Base-by-base conservation (phyloP, 2,888 invertebrate species). In the Penaeus monodon region DNA sequence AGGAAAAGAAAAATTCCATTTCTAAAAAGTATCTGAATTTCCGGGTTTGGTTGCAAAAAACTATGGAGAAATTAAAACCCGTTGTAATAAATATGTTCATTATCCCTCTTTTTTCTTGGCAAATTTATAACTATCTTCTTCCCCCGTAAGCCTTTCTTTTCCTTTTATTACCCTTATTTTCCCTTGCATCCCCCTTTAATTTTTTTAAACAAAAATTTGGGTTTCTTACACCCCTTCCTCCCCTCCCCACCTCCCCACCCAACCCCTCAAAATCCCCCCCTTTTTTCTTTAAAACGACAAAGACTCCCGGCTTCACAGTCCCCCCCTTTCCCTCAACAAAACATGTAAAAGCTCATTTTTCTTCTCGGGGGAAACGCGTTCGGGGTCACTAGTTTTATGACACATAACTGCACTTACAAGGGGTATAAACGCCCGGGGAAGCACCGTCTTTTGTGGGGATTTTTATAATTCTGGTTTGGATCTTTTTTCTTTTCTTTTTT, bases 321-420 rank as follows among this genome's bases (percentile, higher is more conserved):
- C 74, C 81, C 82, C 74, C 57, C 63, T 57, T 77, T 74, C 84
- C 84, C 78, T 84, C 68, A 68, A 27, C 78, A 78, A 78, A 84
- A 84, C 84, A 77, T 84, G 78, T 84, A 82, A 74, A 84, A 84
- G 84, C 84, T 78, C 78, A 63, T 83, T 83, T 74, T 76, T 44
- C 44, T 64, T 63, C 63, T 79, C 63, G 44, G 49, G 81, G 68
- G 66, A n/a, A 81, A 81, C n/a, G 38, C 83, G 81, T 65, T 68
- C 49, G 66, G 68, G 81, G 81, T 81, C 81, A 81, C 81, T 81
- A 77, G 84, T 84, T 84, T 78, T 78, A 84, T 84, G 68, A 84
- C 84, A 68, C 84, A 84, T 78, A 78, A 82, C 64, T 82, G 29
- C 70, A 73, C 82, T 70, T 63, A 57, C 82, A 82, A 64, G 74